Evolutionary conservation across 2,797 vertebrate species (phyloP), one percentile per base, ranked within the genome.

Genomic region (Sebastolobus alascanus): DNA sequence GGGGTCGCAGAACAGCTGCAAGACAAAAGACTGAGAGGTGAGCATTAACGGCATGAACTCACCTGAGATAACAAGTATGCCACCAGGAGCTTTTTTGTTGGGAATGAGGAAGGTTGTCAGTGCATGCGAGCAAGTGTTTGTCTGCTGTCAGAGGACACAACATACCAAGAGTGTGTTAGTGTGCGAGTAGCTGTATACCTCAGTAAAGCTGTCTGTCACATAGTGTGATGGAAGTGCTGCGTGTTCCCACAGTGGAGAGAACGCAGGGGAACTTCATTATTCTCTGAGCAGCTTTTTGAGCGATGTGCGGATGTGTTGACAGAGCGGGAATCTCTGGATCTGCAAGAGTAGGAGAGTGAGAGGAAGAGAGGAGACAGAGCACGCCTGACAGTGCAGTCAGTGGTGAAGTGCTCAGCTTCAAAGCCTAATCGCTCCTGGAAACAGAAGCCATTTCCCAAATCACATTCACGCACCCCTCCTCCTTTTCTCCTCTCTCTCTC

Each of bases 391-490:
- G 89, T 86, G 89, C 83, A 93, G 89, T 90, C 84, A 88, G 78
- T 80, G 87, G 80, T 87, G 87, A 93, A 90, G 90, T 90, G 87
- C 86, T 84, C 80, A 60, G 89, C 91, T 92, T 93, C 91, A 92
- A 93, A 94, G 91, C 87, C 87, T 85, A 87, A 92, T 92, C 87
- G 87, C 91, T 93, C 87, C 79, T 89, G 85, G 82, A 92, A 91
- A 93, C 87, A 94, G 92, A 92, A 93, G 85, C 92, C 84, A 92
- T 96, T 95, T 94, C 92, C 87, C 73, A 90, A 91, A 93, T 90
- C 86, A 82, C 87, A 90, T 77, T 68, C 88, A 75, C 14, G 5
- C 55, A 77, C 55, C 74, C 84, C 60, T 77, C 64, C 65, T 73
- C 67, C 81, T 18, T 85, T 82, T 85, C 73, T 73, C 83, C 65